Percentiles rank a stretch among this genome's conserved stretches.
Evolutionary conservation across 2,113 vertebrate species (phyloP).

Genomic region (Megaptera novaeangliae): DNA sequence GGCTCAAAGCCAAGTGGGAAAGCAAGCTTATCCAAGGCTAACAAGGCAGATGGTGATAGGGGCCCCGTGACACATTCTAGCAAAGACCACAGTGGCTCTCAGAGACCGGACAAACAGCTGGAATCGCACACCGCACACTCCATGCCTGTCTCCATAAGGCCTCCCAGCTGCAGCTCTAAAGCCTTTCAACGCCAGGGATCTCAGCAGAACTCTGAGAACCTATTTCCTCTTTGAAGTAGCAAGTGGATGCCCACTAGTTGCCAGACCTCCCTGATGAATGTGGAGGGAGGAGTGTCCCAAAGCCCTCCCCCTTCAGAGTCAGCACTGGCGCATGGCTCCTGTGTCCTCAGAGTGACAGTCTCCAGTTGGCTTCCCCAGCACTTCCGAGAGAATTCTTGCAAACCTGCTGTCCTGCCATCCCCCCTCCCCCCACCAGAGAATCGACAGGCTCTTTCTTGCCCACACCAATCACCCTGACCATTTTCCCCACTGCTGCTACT

Average conservation of each 20-base stretch:
- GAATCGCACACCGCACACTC: not conserved
- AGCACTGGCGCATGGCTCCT: not conserved
- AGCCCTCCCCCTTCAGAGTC: not conserved
- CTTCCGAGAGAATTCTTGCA: not conserved
- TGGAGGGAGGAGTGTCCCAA: not conserved
- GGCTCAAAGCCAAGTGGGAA: fast-evolving
- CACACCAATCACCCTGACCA: not conserved
- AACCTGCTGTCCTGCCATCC: not conserved
- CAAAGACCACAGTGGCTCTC: not conserved
- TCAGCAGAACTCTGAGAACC: not conserved
- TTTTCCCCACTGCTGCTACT: not conserved
- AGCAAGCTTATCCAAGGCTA: not conserved
- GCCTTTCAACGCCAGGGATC: not conserved
- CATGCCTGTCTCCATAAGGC: not conserved
- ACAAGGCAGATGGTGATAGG: not conserved
- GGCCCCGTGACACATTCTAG: too few relatives aligned
- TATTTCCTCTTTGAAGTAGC: not conserved
- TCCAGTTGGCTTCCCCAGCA: not conserved
- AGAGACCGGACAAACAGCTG: not conserved
- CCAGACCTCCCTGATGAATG: not conserved
- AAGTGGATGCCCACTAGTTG: not conserved
- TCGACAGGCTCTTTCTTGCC: too few relatives aligned
- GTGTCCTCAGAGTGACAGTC: not conserved
- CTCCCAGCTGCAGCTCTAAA: not conserved
- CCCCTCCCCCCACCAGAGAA: not conserved